Conservation (phyloP, 2,113 vertebrate species). For the Oostethus manadensis region DNA sequence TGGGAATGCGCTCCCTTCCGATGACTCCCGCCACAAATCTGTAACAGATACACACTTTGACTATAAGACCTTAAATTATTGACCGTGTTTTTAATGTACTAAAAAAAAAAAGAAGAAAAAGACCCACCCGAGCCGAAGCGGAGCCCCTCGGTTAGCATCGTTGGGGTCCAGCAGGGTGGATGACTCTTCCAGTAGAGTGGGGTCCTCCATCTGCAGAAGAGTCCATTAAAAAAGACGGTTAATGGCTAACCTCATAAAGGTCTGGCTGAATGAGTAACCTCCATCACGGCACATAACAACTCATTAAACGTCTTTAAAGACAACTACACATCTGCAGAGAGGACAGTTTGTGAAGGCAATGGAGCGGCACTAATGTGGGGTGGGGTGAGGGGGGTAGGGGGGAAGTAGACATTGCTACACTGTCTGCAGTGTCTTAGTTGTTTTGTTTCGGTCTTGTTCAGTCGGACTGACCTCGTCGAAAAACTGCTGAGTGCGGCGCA, state of each 20-base stretch:
- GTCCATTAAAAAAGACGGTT: constrained; percentile 5
- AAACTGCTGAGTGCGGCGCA: constrained; percentile 97
- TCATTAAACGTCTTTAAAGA: constrained; percentile 45
- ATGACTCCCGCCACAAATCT: constrained; percentile 98
- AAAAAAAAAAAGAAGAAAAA: background rate
- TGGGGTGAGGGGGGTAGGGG: constrained; percentile 4
- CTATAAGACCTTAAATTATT: background rate
- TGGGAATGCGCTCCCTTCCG: constrained; percentile 90
- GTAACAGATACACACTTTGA: background rate
- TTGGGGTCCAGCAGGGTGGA: constrained; percentile 86
- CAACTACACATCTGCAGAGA: background rate
- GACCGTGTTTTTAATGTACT: background rate
- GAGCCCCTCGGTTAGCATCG: constrained; percentile 80
- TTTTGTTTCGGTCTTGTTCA: too few relatives aligned
- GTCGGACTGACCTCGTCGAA: constrained; percentile 89
- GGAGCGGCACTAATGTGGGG: constrained; percentile 19
- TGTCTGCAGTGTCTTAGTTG: too few relatives aligned
- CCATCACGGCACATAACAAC: constrained; percentile 36
- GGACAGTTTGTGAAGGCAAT: constrained; percentile 25
- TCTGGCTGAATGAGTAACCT: constrained; percentile 53
- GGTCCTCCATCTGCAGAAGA: constrained; percentile 95
- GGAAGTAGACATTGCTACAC: too few relatives aligned
- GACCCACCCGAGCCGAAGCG: constrained; percentile 87
- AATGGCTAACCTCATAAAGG: constrained; percentile 27
- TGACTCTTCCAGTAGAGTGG: constrained; percentile 92